phyloP scores from a whole-genome alignment of 2,888 invertebrate genomes.

The Lysandra coridon region DNA sequence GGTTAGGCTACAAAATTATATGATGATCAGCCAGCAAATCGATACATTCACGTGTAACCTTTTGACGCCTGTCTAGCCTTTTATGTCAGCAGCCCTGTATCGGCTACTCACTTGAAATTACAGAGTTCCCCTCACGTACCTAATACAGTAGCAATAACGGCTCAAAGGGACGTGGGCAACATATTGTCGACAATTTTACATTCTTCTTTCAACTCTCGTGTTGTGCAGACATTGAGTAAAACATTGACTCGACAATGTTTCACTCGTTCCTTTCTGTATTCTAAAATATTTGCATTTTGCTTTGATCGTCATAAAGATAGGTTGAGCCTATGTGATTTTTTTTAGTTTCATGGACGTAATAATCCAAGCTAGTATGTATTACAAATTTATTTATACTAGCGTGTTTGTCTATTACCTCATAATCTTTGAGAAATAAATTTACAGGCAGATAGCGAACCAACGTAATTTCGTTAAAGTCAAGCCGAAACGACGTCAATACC shows the following conservation, averaged over 20 bases:
- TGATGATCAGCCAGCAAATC: neutral
- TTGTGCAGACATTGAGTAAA: neutral
- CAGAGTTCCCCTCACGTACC: neutral
- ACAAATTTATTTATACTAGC: too few species aligned
- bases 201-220: neutral
- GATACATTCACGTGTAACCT: neutral
- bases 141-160: constrained; percentile 6
- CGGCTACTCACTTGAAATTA: constrained; percentile 5
- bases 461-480: too few species aligned
- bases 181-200: neutral
- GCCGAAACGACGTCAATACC: too few species aligned
- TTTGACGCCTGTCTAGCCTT: neutral
- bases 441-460: too few species aligned
- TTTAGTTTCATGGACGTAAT: too few species aligned
- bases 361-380: too few species aligned
- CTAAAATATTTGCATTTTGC: neutral
- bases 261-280: neutral
- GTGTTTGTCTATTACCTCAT: too few species aligned
- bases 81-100: neutral
- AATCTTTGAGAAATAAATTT: too few species aligned
- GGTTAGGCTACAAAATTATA: too few species aligned
- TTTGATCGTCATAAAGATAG: neutral
- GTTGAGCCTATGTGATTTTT: neutral
- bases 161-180: constrained; percentile 8
- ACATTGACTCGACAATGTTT: neutral